These are phyloP conservation scores for Netelia inedita DNA, from an alignment of 2,888 invertebrate species.

Conservation along the genomic window DNA sequence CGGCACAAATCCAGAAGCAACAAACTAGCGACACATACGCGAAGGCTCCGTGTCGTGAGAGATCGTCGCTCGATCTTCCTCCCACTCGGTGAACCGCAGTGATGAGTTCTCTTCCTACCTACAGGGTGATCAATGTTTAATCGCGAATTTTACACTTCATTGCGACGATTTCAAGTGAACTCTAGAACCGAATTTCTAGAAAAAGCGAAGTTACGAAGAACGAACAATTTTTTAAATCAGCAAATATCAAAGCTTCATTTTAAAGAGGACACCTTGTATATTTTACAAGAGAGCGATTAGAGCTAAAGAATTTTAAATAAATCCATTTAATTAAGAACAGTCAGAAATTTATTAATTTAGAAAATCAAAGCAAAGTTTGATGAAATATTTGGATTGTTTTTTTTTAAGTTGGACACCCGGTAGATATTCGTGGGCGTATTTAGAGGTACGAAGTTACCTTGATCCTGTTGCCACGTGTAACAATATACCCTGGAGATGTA, in stretches of 20 bases:
- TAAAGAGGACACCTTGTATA: too few species aligned
- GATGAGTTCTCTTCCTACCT: constrained; percentile 20
- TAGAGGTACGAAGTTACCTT: constrained; percentile 4
- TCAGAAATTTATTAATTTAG: too few species aligned
- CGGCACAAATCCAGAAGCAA: constrained; percentile 59
- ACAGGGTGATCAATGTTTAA: constrained; percentile 17
- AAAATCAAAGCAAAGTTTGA: background rate
- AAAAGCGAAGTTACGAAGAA: too few species aligned
- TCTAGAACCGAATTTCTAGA: too few species aligned
- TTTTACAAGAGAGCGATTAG: background rate
- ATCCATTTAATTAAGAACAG: too few species aligned
- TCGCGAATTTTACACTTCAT: background rate
- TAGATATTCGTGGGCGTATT: constrained; percentile 6
- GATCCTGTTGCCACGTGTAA: constrained; percentile 50
- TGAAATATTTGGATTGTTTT: background rate
- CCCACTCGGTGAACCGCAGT: constrained; percentile 39
- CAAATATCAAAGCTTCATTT: too few species aligned
- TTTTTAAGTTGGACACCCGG: background rate
- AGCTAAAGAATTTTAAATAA: background rate
- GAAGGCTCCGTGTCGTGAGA: constrained; percentile 25
- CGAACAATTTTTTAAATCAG: too few species aligned
- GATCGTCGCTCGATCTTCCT: constrained; percentile 55
- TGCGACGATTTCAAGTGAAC: too few species aligned
- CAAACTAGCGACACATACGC: constrained; percentile 29
- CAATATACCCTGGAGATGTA: constrained; percentile 48